phyloP scores from a whole-genome alignment of 2,797 vertebrate species.

The Silurus lanzhouensis region DNA sequence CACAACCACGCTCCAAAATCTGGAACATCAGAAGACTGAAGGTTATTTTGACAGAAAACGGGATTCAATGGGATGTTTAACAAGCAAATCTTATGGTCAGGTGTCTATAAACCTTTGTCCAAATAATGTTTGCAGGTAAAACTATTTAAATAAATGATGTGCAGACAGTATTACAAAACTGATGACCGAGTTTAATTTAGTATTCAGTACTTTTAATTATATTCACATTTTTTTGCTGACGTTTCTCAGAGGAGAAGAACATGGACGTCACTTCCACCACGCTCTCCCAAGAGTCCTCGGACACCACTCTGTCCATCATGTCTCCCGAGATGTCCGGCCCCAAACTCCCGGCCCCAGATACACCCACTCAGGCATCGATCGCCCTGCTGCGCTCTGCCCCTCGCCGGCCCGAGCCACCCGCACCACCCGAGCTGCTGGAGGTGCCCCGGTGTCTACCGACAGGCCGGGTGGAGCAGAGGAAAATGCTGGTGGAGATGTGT shows the following conservation, averaged over 20 bases:
- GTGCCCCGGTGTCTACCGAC: slow-evolving; percentile 84
- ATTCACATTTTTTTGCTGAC: slow-evolving; percentile 39
- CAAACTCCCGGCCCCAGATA: slow-evolving; percentile 54
- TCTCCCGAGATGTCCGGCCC: slow-evolving; percentile 53
- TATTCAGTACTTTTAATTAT: background rate
- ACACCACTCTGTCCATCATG: slow-evolving; percentile 67
- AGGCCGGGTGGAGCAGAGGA: slow-evolving; percentile 81
- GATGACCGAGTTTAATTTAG: background rate
- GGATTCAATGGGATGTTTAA: too few species aligned
- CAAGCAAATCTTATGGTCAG: too few species aligned
- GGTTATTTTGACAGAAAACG: too few species aligned
- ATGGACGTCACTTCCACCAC: slow-evolving; percentile 44
- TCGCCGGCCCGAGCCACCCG: slow-evolving; percentile 74
- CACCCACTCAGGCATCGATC: slow-evolving; percentile 16
- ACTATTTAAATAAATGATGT: background rate
- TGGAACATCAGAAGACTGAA: too few species aligned
- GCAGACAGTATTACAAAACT: background rate
- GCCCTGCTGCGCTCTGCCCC: slow-evolving; percentile 53
- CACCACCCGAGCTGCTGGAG: slow-evolving; percentile 70
- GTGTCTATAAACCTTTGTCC: too few species aligned
- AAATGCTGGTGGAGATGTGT: slow-evolving; percentile 89
- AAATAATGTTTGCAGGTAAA: background rate
- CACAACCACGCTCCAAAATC: too few species aligned
- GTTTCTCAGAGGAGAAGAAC: slow-evolving; percentile 61
- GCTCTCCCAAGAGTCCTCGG: slow-evolving; percentile 65